These are phyloP conservation scores for Thereva nobilitata DNA, from an alignment of 2,888 invertebrate genomes.

Conservation along the genomic window DNA sequence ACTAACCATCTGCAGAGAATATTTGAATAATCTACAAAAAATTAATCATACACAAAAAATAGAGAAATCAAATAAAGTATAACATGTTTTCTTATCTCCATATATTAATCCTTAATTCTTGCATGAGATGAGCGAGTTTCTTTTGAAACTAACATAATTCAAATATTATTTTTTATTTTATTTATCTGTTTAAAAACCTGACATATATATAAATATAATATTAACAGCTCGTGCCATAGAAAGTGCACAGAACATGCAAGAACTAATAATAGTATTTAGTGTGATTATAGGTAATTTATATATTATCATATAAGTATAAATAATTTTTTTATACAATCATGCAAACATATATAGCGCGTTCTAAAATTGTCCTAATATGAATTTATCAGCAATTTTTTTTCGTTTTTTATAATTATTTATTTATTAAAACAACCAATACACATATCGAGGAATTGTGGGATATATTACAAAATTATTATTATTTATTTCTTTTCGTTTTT, in stretches of 20 bases:
- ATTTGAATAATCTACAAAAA: too few relatives aligned
- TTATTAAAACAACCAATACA: slow-evolving; percentile 1
- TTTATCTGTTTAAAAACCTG: slow-evolving; percentile 22
- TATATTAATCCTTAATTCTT: slow-evolving; percentile 6
- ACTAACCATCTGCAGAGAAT: too few relatives aligned
- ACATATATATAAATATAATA: slow-evolving; percentile 16
- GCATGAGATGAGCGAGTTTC: slow-evolving; percentile 10
- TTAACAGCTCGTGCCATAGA: slow-evolving; percentile 33
- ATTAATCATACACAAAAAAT: too few relatives aligned
- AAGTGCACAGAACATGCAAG: slow-evolving; percentile 37
- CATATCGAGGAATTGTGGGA: background rate
- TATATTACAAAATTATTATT: background rate
- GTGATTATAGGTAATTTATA: background rate
- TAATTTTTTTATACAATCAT: slow-evolving; percentile 30
- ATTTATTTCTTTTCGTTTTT: background rate
- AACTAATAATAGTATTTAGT: slow-evolving; percentile 32
- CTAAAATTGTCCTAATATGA: slow-evolving; percentile 19
- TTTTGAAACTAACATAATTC: slow-evolving; percentile 2
- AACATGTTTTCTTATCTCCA: too few relatives aligned
- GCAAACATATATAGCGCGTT: slow-evolving; percentile 33
- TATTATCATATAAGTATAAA: background rate
- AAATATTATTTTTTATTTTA: background rate
- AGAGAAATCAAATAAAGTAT: too few relatives aligned
- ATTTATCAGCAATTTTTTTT: slow-evolving; percentile 14
- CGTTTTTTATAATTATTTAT: slow-evolving; percentile 5